Evolutionary conservation across 2,888 invertebrate species (phyloP), one percentile per base, ranked within the genome.

Genomic region (Rambutsinella grinnellia): DNA sequence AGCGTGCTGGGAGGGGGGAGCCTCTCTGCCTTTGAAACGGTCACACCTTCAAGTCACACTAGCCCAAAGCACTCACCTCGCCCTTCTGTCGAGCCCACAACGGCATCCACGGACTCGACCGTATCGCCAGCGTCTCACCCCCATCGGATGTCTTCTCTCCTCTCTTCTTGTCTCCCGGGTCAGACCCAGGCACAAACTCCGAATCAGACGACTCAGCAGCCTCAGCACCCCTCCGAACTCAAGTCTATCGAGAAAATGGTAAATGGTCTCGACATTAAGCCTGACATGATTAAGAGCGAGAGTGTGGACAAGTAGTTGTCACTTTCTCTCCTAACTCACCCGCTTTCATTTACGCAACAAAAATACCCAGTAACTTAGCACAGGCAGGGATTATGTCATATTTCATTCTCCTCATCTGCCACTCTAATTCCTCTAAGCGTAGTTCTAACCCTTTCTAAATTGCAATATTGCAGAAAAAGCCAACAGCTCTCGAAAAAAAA

Each of bases 201-300:
- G 85, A 86, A 70, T 36, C 76, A 72, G 51, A 56, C 63, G n/a
- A 10, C 54, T 46, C 24, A 60, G 26, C 56, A 65, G 17, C 74
- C 61, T 88, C 80, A 80, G 58, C 83, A 82, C 63, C 84, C 83
- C 53, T 93, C 92, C 79, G 96, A 97, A 88, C 90, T 97, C 84
- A 96, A 96, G 88, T 96, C 93, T 87, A 97, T 97, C 89, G 97
- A 97, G 88, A 95, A 96, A 87, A 97, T 97, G 97, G 96, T 97
- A 84, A 97, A 96, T 88, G 97, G 96, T 17, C 89, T 97, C 81
- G 96, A 97, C 87, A 94, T 95, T 83, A 94, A 94, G 87, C 86
- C 84, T 66, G 85, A 85, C 47, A 78, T 80, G 68, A 71, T 80
- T 60, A 84, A 82, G 77, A 79, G 76, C 77, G 84, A 84, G 63